These are phyloP conservation scores for Mionectes olivaceus DNA, from an alignment of 2,797 vertebrate species.

Conservation along the genomic window DNA sequence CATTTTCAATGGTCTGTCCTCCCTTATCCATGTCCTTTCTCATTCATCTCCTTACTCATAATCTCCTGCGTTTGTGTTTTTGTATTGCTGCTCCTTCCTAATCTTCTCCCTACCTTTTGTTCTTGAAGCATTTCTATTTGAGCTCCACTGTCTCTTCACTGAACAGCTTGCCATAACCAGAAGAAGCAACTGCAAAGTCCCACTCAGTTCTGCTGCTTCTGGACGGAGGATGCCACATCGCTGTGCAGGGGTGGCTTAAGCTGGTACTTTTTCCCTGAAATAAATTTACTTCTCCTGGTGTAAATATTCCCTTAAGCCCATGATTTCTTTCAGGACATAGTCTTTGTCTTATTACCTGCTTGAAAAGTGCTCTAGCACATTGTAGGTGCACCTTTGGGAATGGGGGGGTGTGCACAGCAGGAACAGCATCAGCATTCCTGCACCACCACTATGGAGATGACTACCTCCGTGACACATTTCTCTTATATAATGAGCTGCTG, in stretches of 20 bases:
- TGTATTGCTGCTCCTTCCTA: neutral
- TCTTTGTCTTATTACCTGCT: neutral
- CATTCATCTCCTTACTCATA: neutral
- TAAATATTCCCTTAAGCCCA: neutral
- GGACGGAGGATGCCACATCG: neutral
- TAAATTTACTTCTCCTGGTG: neutral
- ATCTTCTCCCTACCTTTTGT: neutral
- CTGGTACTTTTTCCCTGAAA: neutral
- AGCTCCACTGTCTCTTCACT: neutral
- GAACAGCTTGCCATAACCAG: neutral
- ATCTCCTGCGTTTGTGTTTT: neutral
- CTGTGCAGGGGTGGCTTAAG: neutral
- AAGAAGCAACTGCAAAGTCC: neutral
- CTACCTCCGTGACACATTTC: slow-evolving; percentile 43
- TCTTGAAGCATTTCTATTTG: neutral
- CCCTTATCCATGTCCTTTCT: neutral
- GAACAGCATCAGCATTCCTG: neutral
- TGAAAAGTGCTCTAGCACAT: neutral
- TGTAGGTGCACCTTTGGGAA: neutral
- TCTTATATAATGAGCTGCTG: slow-evolving; percentile 44
- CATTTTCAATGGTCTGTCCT: neutral
- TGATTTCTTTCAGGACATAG: neutral
- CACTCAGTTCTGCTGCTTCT: neutral
- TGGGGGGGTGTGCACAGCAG: neutral
- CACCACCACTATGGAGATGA: neutral